Percentiles rank a stretch among this genome's conserved stretches.
Conservation (phyloP, 1,140 invertebrate species). For the Thalassaphorura encarpata region DNA sequence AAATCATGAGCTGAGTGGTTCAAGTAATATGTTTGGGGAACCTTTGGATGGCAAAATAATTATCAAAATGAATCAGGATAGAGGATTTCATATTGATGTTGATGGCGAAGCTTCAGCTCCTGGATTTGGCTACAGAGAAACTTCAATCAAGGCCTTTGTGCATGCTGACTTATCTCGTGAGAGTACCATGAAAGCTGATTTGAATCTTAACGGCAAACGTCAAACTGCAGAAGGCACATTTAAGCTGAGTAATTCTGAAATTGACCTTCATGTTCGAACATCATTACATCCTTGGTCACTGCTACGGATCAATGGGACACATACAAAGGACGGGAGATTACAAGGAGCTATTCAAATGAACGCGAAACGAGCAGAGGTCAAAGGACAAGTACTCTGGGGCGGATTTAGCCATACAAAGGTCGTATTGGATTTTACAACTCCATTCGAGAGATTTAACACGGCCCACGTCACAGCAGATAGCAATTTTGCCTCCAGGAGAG, state of each 20-base stretch:
- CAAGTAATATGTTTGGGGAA: not conserved
- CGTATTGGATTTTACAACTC: constrained; percentile 28
- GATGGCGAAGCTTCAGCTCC: not conserved
- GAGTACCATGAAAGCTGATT: not conserved
- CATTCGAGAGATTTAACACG: constrained; percentile 31
- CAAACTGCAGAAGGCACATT: not conserved
- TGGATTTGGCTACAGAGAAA: not conserved
- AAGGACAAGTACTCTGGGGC: not conserved
- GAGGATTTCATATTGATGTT: not conserved
- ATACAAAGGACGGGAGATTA: not conserved
- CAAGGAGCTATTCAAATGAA: constrained; percentile 1
- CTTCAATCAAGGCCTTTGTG: not conserved
- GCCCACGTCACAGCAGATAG: constrained; percentile 1
- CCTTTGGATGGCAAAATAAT: constrained; percentile 2
- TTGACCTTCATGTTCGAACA: constrained; percentile 1
- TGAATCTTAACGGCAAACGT: not conserved
- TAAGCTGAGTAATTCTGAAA: not conserved
- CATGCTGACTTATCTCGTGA: not conserved
- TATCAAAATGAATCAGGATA: not conserved
- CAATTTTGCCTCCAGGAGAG: constrained; percentile 8
- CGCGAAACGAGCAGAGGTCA: constrained; percentile 1
- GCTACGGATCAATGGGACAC: constrained; percentile 1
- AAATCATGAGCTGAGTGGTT: not conserved
- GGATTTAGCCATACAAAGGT: constrained; percentile 9
- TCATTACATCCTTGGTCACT: constrained; percentile 13